Percentiles rank a stretch among this genome's conserved stretches.
Conservation (phyloP, 2,888 invertebrate species). For the Tipula unca region DNA sequence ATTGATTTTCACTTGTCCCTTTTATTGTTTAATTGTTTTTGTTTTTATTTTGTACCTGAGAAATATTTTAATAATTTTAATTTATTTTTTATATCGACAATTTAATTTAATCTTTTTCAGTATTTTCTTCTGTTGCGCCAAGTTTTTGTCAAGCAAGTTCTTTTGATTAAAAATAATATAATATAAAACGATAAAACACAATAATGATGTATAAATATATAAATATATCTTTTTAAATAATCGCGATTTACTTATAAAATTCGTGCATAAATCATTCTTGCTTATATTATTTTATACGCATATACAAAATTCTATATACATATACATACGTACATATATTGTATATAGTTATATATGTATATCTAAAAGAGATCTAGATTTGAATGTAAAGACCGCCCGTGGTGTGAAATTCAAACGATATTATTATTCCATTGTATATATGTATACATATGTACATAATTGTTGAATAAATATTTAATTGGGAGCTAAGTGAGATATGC, state of each 20-base stretch:
- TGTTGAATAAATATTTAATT: background rate
- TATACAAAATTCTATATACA: too few relatives aligned
- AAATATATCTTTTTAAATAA: background rate
- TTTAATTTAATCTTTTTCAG: background rate
- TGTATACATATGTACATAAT: background rate
- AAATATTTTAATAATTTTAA: slow-evolving; percentile 14
- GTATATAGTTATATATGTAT: background rate
- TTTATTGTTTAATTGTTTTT: slow-evolving; percentile 10
- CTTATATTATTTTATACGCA: background rate
- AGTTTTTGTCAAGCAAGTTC: background rate
- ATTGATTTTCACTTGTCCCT: slow-evolving; percentile 8
- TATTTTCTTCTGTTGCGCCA: background rate
- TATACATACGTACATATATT: background rate
- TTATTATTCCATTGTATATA: background rate
- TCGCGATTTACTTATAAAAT: background rate
- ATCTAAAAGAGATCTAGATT: background rate
- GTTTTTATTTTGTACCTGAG: background rate
- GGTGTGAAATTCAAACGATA: background rate
- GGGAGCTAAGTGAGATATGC: background rate
- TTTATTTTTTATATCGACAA: slow-evolving; percentile 14
- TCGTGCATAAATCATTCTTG: background rate
- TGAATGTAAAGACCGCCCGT: background rate
- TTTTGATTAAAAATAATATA: background rate
- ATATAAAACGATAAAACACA: background rate
- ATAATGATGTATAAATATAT: background rate